Base-by-base conservation (phyloP, 2,797 vertebrate species). In the Danio albolineatus region DNA sequence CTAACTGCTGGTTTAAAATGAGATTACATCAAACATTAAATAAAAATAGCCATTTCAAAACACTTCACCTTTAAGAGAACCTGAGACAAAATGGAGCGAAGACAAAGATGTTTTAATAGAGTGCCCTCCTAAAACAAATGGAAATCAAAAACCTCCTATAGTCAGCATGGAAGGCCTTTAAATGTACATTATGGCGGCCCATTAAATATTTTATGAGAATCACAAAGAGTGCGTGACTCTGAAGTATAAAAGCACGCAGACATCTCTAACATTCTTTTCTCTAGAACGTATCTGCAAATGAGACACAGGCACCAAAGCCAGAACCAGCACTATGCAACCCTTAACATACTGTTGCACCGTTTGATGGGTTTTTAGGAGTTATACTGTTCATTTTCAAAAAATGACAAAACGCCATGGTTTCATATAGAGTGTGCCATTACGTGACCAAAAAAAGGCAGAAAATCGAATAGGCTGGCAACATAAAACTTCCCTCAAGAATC, bases 191-290 rank as follows among this genome's bases (percentile, higher is more conserved):
- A 82, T 57, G 61, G 69, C 16, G 8, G 28, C 59, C 72, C 62
- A 41, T 72, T 84, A 79, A 82, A 81, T 79, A 82, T 82, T 82
- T 86, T 69, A 80, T 82, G 78, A 78, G 80, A 74, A 80, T 75
- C 51, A 86, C 67, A 77, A 76, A 84, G 80, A 82, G 73, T 61
- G 73, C 10, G 75, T 57, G 56, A 65, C 54, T 78, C 16, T 65
- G 78, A 79, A 80, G 67, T 59, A 70, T 48, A 67, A 59, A 59
- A 73, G 78, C 56, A 51, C 43, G 16, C 46, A 38, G 48, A 79
- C 19, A 41, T 46, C 70, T 74, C 75, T 78, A 80, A 36, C 67
- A 46, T 53, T 69, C 38, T 28, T 64, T 57, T 75, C 56, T 75
- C 62, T 9, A 70, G 62, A 77, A 78, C 60, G 70, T 66, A 69